These are phyloP conservation scores for Zootoca vivipara DNA, from an alignment of 2,113 vertebrate species.

Conservation along the genomic window DNA sequence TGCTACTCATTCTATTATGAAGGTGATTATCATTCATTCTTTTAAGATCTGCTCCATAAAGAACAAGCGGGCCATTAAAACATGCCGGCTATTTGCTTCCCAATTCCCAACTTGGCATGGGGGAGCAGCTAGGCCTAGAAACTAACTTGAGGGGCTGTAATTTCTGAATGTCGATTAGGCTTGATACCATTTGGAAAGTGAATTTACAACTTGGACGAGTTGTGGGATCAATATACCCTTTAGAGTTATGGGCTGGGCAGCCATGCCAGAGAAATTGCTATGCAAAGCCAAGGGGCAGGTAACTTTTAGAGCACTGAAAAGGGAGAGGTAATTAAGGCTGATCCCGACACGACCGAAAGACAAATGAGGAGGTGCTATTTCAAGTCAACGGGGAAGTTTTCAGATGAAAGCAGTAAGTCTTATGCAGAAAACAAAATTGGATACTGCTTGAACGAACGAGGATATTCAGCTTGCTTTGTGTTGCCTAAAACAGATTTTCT, in stretches of 20 bases:
- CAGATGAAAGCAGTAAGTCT: slow-evolving; percentile 16
- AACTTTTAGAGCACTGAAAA: slow-evolving; percentile 62
- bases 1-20: not conserved
- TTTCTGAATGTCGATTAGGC: slow-evolving; percentile 50
- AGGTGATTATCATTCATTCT: not conserved
- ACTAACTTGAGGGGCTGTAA: slow-evolving; percentile 35
- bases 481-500: not conserved
- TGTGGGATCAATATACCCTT: slow-evolving; percentile 53
- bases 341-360: slow-evolving; percentile 55
- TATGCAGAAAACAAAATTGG: not conserved
- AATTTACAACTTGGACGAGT: slow-evolving; percentile 58
- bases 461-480: not conserved
- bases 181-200: slow-evolving; percentile 45
- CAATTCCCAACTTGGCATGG: slow-evolving; percentile 21
- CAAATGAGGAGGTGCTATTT: slow-evolving; percentile 52
- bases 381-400: slow-evolving; percentile 44
- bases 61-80: slow-evolving; percentile 43
- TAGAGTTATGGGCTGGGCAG: slow-evolving; percentile 57
- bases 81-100: slow-evolving; percentile 32
- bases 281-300: slow-evolving; percentile 50
- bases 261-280: slow-evolving; percentile 63
- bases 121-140: slow-evolving; percentile 40
- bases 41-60: slow-evolving; percentile 14
- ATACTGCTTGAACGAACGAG: not conserved
- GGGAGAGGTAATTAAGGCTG: slow-evolving; percentile 67